Percentiles rank a stretch among this genome's conserved stretches.
Conservation (phyloP, 2,113 vertebrate genomes). For the Abramis brama region DNA sequence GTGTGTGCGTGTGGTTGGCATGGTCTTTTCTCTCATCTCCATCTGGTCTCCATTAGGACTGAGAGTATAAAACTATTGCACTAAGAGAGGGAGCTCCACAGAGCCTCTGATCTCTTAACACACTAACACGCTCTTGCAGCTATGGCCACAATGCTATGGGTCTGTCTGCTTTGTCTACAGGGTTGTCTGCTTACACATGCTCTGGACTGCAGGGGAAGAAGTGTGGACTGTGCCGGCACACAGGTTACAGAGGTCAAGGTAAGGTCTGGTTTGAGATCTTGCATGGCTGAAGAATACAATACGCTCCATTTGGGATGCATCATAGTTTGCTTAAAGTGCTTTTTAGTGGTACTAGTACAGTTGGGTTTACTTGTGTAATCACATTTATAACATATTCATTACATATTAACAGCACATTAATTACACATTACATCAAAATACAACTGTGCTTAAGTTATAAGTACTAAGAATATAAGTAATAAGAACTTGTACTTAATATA, state of each 20-base stretch:
- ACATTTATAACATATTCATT: not conserved
- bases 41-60: slow-evolving; percentile 79
- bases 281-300: not conserved
- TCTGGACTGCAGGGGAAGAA: slow-evolving; percentile 65
- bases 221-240: slow-evolving; percentile 61
- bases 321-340: not conserved
- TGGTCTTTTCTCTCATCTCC: slow-evolving; percentile 65
- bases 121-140: not conserved
- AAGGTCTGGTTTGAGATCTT: slow-evolving; percentile 53
- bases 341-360: not conserved
- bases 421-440: not conserved
- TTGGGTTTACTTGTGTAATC: not conserved
- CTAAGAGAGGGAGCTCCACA: slow-evolving; percentile 59
- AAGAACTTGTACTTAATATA: too few species aligned
- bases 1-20: slow-evolving; percentile 72
- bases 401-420: not conserved
- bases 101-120: slow-evolving; percentile 26
- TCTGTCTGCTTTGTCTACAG: slow-evolving; percentile 74
- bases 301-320: not conserved
- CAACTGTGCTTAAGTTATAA: not conserved
- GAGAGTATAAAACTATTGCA: slow-evolving; percentile 76
- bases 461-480: too few species aligned
- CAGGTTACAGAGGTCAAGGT: slow-evolving; percentile 70
- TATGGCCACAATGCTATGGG: slow-evolving; percentile 74
- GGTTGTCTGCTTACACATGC: slow-evolving; percentile 73